Base-by-base conservation (phyloP, 1,140 invertebrate species). In the Euschistus heros region DNA sequence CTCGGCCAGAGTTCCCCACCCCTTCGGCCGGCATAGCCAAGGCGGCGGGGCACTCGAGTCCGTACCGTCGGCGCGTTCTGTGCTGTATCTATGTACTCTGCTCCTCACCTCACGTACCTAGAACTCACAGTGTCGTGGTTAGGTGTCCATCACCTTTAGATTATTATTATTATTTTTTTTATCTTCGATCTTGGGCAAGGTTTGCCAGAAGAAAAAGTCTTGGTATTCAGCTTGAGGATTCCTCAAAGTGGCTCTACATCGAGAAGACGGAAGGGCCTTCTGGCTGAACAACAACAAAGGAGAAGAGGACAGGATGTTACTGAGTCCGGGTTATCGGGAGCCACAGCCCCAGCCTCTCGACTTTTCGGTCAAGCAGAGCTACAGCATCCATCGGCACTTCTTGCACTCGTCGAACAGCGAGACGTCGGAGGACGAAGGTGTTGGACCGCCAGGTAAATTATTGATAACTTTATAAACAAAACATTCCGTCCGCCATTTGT, bases 221-320 rank as follows among this genome's bases (percentile, higher is more conserved):
- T 6, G n/a, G 2, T 27, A 30, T n/a, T 27, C 18, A 61, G 37
- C 37, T 50, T 47, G 59, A 24, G 65, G 65, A 59, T 42, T 33
- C 22, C 54, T 27, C 44, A 54, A 54, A 22, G 52, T 54, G 52
- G 52, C 52, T 54, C 52, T 54, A 5, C 52, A 24, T 5, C 2
- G 52, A 47, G 61, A 57, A 42, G 52, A 57, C 59, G 68, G 55
- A 61, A 67, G 5, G 59, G 67, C 63, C 65, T 66, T 67, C 30
- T 70, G 70, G 69, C 66, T 70, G 15, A 69, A 70, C 63, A 70
- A 70, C 50, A 70, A 70, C 68, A 69, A 69, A 63, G 67, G 69
- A 46, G 64, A 66, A 15, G 62, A 66, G 26, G 65, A 64, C 6
- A 54, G 61, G 50, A 71, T 71, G 68, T 64, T 69, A 22, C 26